Conservation (phyloP, 2,888 invertebrate genomes). For the Rhorus exstirpatorius region DNA sequence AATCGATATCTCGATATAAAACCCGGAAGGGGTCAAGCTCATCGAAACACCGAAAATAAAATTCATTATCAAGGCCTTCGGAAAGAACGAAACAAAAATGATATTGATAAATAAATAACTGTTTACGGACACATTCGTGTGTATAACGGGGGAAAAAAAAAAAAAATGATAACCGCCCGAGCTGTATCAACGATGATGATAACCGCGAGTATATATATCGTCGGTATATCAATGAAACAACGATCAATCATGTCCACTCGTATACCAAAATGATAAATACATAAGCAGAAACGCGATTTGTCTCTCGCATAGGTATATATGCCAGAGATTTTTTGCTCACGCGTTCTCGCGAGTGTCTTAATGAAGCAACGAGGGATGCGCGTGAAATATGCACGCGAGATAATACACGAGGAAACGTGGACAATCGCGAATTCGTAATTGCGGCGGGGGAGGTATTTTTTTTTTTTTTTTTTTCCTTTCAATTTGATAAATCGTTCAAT, state of each 20-base stretch:
- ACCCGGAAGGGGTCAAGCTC: constrained; percentile 9
- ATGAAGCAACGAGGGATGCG: no score
- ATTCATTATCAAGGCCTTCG: not conserved
- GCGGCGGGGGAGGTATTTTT: not conserved
- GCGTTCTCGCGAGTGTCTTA: not conserved
- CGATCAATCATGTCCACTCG: constrained; percentile 44
- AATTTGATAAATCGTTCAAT: constrained; percentile 72
- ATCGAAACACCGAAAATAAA: constrained; percentile 27
- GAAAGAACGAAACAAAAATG: constrained; percentile 15
- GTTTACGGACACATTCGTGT: not conserved
- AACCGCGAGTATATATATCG: constrained; percentile 11
- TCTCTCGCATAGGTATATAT: not conserved
- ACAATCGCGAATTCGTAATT: not conserved
- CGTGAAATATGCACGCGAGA: no score
- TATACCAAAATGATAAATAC: not conserved
- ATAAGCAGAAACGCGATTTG: not conserved
- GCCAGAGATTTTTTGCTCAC: constrained; percentile 10
- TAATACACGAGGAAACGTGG: not conserved
- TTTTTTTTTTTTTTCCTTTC: not conserved
- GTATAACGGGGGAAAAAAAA: not conserved
- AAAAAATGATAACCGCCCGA: constrained; percentile 45
- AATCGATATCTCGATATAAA: no score
- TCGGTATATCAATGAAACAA: constrained; percentile 43
- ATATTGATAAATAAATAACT: not conserved
- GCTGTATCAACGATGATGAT: constrained; percentile 38